Base-by-base conservation (phyloP, 2,888 invertebrate species). In the Hydriomena furcata region DNA sequence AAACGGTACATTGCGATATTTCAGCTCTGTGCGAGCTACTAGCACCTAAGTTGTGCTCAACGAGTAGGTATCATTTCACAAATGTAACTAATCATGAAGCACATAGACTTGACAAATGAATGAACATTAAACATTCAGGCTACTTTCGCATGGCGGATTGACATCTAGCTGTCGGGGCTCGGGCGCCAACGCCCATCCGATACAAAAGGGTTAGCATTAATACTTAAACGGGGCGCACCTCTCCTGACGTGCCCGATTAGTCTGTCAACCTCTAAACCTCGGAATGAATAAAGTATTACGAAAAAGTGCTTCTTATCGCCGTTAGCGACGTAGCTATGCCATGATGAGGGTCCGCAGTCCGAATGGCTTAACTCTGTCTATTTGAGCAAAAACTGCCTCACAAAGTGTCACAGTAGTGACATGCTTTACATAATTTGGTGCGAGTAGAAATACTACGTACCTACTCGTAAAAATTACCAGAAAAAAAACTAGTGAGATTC, bases 241-340 rank as follows among this genome's bases (percentile, higher is more conserved):
- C 82, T 76, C 69, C 70, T 84, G 88, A 84, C 85, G 84, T 73
- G 71, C 71, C 71, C 85, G 88, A 89, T 89, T 89, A 88, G 71
- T 71, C 82, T 86, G 88, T 87, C 88, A 87, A 45, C 51, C 84
- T 82, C 79, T 73, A 77, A 85, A 83, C 78, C 82, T 84, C 80
- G 73, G 68, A 65, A 81, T 89, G 86, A 90, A 89, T 88, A 89
- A 89, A 90, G 88, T 87, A 88, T 89, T 78, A 83, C 81, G 82
- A 90, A 90, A 90, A 90, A 89, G 87, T 84, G 78, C 69, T 85
- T 74, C 83, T 89, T 90, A 90, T 89, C 89, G 81, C 68, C 69
- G 65, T 59, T 60, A 60, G 65, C 71, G 73, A 73, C 63, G 44
- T 71, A 74, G 71, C 72, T 68, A 60, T 61, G 69, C 64, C 63